Evolutionary conservation across 1,140 invertebrate species (phyloP), one percentile per base, ranked within the genome.

Genomic region (Carposina sasakii): DNA sequence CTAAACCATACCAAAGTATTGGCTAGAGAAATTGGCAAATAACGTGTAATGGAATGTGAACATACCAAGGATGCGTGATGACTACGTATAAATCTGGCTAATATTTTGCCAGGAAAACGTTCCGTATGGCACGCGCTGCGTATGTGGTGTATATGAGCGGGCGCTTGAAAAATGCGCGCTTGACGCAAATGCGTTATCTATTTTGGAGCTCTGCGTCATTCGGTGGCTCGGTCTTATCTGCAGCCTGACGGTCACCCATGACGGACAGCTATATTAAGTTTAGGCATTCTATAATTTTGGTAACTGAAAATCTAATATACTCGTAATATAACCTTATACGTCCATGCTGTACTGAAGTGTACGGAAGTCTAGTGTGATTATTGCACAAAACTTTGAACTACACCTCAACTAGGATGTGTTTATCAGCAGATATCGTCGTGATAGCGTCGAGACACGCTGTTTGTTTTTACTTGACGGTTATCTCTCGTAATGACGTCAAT

Each of bases 121-220:
- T 76, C 54, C 53, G 67, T 72, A 68, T 71, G 63, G 73, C 67
- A 66, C 67, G 71, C 71, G 71, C 62, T 72, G 56, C 63, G 73
- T 79, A 74, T 81, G 75, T 72, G 68, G 62, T 69, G 65, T n/a
- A n/a, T n/a, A n/a, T n/a, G n/a, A n/a, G n/a, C n/a, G 57, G 52
- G 50, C 57, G 74, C 67, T 75, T 74, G 73, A 83, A 83, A 83
- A 83, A 83, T 83, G 67, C 67, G 54, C 67, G 71, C 71, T 83
- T 83, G 79, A 83, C 79, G 79, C 79, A 83, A 81, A 81, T 74
- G 69, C 76, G 79, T 83, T 83, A 79, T 83, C 79, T 83, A 83
- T 83, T 83, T 83, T 73, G 72, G 77, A 79, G 58, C 63, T 68
- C 66, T 79, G 71, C 79, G 79, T 83, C 79, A 83, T 66, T 61